Conservation (phyloP, 2,797 vertebrate species). For the Coregonus suidteri region DNA sequence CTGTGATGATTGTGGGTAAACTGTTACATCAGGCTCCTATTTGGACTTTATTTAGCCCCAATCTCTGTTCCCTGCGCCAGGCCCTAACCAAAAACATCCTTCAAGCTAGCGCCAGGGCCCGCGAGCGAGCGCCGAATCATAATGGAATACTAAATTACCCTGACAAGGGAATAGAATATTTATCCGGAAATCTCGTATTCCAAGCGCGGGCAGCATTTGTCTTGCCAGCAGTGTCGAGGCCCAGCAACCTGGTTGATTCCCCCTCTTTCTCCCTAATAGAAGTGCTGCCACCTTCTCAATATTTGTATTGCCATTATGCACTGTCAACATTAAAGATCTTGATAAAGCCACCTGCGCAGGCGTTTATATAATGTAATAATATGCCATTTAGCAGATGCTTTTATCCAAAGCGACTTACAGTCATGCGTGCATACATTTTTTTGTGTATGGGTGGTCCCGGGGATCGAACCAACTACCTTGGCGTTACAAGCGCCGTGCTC, state of each 20-base stretch:
- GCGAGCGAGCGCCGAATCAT: conserved; percentile 42
- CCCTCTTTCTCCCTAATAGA: conserved; percentile 11
- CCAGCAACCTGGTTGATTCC: conserved; percentile 6
- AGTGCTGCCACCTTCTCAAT: conserved; percentile 56
- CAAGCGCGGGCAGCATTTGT: conserved; percentile 56
- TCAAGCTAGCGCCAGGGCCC: conserved; percentile 44
- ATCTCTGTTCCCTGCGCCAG: conserved; percentile 22
- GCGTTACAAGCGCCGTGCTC: too few relatives aligned
- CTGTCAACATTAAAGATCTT: conserved; percentile 51
- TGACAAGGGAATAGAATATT: conserved; percentile 65
- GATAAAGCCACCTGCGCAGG: conserved; percentile 47
- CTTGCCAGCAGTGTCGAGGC: conserved; percentile 29
- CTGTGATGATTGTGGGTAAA: conserved; percentile 55
- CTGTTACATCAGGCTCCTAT: conserved; percentile 54
- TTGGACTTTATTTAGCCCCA: conserved; percentile 52
- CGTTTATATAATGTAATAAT: conserved; percentile 4
- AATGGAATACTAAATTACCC: conserved; percentile 75
- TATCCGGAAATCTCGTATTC: conserved; percentile 62
- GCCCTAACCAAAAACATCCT: conserved; percentile 57
- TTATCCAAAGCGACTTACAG: too few relatives aligned
- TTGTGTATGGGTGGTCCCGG: too few relatives aligned
- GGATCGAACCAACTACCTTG: too few relatives aligned
- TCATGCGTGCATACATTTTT: too few relatives aligned
- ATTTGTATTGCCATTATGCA: conserved; percentile 59
- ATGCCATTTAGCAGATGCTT: too few relatives aligned